Percentiles rank a stretch among this genome's conserved stretches.
Conservation (phyloP, 2,888 invertebrate genomes). For the Busseola fusca region DNA sequence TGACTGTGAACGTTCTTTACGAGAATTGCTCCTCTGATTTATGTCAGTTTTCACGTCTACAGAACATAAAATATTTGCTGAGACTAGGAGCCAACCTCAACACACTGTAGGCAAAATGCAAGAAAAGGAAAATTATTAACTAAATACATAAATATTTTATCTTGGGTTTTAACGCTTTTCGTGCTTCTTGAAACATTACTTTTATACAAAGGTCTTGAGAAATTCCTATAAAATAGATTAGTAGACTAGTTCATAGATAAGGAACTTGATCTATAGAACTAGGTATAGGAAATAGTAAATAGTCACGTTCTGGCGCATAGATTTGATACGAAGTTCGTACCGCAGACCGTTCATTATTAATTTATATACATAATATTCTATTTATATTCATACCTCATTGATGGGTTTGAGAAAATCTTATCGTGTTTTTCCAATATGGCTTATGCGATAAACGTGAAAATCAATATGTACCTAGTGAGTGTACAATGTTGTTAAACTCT, state of each 20-base stretch:
- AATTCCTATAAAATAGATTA: conserved; percentile 42
- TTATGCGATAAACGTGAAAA: conserved; percentile 28
- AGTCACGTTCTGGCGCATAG: conserved; percentile 53
- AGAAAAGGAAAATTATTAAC: not conserved
- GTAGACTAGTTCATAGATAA: conserved; percentile 55
- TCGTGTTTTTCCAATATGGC: conserved; percentile 37
- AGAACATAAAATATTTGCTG: not conserved
- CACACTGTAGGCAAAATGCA: not conserved
- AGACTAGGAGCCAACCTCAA: not conserved
- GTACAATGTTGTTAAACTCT: conserved; percentile 26
- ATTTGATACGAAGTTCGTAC: not conserved
- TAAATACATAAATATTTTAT: not conserved
- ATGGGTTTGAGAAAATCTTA: conserved; percentile 13
- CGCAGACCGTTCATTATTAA: conserved; percentile 6
- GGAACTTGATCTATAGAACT: conserved; percentile 36
- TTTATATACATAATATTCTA: too few species aligned
- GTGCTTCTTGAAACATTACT: conserved; percentile 5
- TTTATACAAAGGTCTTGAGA: conserved; percentile 33
- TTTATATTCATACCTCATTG: not conserved
- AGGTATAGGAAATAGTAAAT: conserved; percentile 43
- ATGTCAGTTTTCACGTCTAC: not conserved
- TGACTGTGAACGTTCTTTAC: too few species aligned
- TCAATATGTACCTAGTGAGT: not conserved
- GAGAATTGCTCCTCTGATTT: too few species aligned
- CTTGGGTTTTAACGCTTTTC: conserved; percentile 15